A percentile compares a stretch with the other conserved stretches of the same genome.
phyloP scores from a whole-genome alignment of 2,888 invertebrate genomes.

The Colletes collaris region DNA sequence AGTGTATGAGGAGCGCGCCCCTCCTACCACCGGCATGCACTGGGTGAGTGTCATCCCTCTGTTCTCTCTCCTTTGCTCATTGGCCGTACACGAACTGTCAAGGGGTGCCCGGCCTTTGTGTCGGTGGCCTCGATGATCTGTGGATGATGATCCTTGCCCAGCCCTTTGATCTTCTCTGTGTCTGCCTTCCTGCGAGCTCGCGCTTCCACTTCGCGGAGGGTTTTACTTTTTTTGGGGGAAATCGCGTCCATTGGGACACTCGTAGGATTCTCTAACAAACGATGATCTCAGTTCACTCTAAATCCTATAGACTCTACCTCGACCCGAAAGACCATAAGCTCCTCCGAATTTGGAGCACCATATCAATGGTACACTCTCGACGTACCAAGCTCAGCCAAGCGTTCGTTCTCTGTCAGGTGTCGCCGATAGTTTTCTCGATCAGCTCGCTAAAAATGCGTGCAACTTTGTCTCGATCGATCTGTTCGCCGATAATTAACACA shows the following conservation, averaged over 20 bases:
- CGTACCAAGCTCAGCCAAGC: too few species aligned
- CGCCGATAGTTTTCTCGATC: too few species aligned
- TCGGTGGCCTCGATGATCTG: slow-evolving; percentile 37
- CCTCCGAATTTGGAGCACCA: too few species aligned
- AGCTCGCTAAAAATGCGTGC: too few species aligned
- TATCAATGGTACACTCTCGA: too few species aligned
- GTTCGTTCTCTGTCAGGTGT: too few species aligned
- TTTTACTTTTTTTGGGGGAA: background rate
- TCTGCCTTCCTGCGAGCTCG: background rate
- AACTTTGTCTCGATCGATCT: too few species aligned
- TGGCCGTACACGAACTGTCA: slow-evolving; percentile 45
- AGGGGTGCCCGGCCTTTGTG: slow-evolving; percentile 24
- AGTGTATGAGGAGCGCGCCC: slow-evolving; percentile 93
- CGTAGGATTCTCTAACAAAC: background rate
- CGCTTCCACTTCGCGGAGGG: slow-evolving; percentile 8
- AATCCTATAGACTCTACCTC: too few species aligned
- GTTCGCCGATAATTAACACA: background rate
- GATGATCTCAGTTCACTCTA: too few species aligned
- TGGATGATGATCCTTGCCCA: slow-evolving; percentile 32
- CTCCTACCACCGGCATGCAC: slow-evolving; percentile 94
- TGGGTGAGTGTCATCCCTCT: slow-evolving; percentile 87
- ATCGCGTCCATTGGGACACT: background rate
- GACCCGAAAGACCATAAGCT: too few species aligned
- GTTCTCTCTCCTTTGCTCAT: slow-evolving; percentile 59
- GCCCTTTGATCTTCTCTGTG: slow-evolving; percentile 18